Base-by-base conservation (phyloP, 2,113 vertebrate genomes). In the Melanotaenia duboulayi region DNA sequence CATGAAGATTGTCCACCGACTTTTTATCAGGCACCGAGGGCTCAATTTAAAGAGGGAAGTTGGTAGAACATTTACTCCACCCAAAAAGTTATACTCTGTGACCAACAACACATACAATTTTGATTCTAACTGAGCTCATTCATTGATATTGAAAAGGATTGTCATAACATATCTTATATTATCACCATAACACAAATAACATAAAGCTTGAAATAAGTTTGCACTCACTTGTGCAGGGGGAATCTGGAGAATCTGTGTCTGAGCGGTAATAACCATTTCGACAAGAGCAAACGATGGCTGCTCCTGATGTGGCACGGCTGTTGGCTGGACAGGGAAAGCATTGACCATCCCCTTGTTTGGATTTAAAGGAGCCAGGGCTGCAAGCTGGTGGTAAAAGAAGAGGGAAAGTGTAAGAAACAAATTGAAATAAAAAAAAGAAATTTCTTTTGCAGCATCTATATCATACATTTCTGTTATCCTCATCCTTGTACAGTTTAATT, bases 251-350 rank as follows among this genome's bases (percentile, higher is more conserved):
- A 80, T 99, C 98, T 0, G 92, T 94, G 86, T 99, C 97, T 0
- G 97, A 95, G 4, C 98, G 95, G 90, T 96, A 98, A 92, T 94
- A 99, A 80, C 96, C 94, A 0, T 85, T 97, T 19, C 94, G 93
- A 92, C 98, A 99, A 3, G 93, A 93, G 79, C 98, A 99, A 72
- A 96, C 83, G 4, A 78, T 96, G 24, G 97, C 94, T 0, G 96
- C 97, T 16, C 93, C 92, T 0, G 97, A 95, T 65, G 90, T 95
- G 64, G 97, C 95, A 0, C 96, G 94, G 88, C 97, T 99, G 73
- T 97, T 97, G 69, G 94, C 90, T 10, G 98, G 98, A 55, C 98
- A 99, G 7, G 95, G 96, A 10, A 94, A 81, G 42, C 98, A 99
- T 54, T 94, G 92, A 6, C 94, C 90, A 39, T 97, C 96, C 5